These are phyloP conservation scores for Danio rerio DNA, from an alignment of 2,113 vertebrate species.

Conservation along the genomic window GRCz12tu NC_133176.1:6231001-6231500, in stretches of 20 bases:
- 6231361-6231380: conserved; percentile 56
- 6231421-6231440: conserved; percentile 72
- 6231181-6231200: too few relatives aligned
- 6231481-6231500: conserved; percentile 57
- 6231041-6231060: too few relatives aligned
- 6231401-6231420: conserved; percentile 71
- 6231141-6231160: too few relatives aligned
- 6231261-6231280: neutral
- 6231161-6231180: neutral
- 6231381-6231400: conserved; percentile 70
- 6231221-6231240: neutral
- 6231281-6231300: neutral
- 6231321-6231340: conserved; percentile 9
- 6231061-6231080: too few relatives aligned
- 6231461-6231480: conserved; percentile 56
- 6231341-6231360: conserved; percentile 25
- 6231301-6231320: neutral
- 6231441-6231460: conserved; percentile 73
- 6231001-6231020: too few relatives aligned
- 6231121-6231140: too few relatives aligned
- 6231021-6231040: too few relatives aligned
- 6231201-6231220: too few relatives aligned
- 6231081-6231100: too few relatives aligned
- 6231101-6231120: too few relatives aligned
- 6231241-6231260: neutral